phyloP scores from a whole-genome alignment of 2,797 vertebrate species.

The Enteromius anoplus region DNA sequence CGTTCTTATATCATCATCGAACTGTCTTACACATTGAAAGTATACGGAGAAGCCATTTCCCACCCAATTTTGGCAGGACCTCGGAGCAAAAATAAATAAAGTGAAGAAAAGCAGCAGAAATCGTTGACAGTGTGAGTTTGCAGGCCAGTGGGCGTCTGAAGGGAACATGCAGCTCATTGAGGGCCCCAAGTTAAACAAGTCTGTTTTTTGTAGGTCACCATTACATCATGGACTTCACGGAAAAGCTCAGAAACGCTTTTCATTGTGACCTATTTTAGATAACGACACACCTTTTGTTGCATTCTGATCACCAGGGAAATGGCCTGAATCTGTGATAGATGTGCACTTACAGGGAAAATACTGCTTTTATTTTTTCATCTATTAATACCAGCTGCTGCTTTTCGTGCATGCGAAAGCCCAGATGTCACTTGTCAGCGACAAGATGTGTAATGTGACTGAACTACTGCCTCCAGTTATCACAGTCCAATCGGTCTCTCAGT shows the following conservation, averaged over 20 bases:
- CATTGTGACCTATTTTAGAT: conserved; percentile 72
- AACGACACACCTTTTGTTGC: conserved; percentile 7
- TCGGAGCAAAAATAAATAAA: conserved; percentile 31
- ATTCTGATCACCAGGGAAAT: neutral
- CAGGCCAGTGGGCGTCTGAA: conserved; percentile 39
- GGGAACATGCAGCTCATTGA: conserved; percentile 17
- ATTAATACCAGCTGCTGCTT: neutral
- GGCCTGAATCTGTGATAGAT: neutral
- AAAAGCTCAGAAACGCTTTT: conserved; percentile 72
- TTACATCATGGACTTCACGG: conserved; percentile 74
- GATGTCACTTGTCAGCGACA: neutral
- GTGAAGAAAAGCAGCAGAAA: conserved; percentile 31
- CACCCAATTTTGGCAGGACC: conserved; percentile 28
- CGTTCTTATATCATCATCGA: conserved; percentile 1
- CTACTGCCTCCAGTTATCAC: neutral
- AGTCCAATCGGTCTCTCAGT: neutral
- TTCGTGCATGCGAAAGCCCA: neutral
- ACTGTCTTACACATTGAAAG: conserved; percentile 1
- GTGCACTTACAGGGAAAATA: neutral
- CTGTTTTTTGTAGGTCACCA: conserved; percentile 72
- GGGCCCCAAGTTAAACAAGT: conserved; percentile 64
- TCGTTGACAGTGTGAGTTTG: conserved; percentile 37
- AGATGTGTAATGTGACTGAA: neutral
- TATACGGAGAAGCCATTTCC: conserved; percentile 11
- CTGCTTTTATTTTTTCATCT: neutral